Percentiles rank a stretch among this genome's conserved stretches.
Conservation (phyloP, 1,140 invertebrate species). For the Achatina immaculata region DNA sequence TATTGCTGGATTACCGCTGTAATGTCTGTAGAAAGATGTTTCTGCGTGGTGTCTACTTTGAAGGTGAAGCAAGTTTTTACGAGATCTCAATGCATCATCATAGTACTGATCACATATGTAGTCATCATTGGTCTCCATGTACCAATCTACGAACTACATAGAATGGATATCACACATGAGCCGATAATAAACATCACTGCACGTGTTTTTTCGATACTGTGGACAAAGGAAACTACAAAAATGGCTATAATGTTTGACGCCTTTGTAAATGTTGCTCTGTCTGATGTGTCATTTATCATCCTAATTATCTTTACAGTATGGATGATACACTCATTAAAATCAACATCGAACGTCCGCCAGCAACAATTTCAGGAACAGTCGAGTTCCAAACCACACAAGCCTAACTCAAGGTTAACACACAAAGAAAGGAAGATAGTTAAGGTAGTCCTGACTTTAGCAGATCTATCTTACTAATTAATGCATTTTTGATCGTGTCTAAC, state of each 20-base stretch:
- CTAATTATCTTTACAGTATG: neutral
- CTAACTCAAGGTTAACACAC: no score
- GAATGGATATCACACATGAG: neutral
- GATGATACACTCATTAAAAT: neutral
- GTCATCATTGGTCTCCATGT: neutral
- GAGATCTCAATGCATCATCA: neutral
- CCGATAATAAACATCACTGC: neutral
- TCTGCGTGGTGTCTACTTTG: constrained; percentile 9
- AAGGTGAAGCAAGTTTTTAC: constrained; percentile 4
- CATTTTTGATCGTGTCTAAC: no score
- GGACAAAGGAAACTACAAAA: neutral
- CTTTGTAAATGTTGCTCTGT: neutral
- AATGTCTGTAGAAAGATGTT: neutral
- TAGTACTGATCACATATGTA: neutral
- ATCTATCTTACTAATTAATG: no score
- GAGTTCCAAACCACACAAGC: no score
- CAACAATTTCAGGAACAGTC: no score
- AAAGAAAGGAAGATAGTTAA: no score
- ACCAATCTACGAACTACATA: neutral
- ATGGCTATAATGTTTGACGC: neutral
- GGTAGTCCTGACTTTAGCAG: no score
- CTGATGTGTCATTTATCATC: neutral
- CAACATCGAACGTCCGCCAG: neutral
- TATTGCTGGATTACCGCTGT: neutral
- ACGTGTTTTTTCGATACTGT: neutral